These are phyloP conservation scores for Drosophila albomicans DNA, from an alignment of 1,140 invertebrate genomes.

Conservation along the genomic window DNA sequence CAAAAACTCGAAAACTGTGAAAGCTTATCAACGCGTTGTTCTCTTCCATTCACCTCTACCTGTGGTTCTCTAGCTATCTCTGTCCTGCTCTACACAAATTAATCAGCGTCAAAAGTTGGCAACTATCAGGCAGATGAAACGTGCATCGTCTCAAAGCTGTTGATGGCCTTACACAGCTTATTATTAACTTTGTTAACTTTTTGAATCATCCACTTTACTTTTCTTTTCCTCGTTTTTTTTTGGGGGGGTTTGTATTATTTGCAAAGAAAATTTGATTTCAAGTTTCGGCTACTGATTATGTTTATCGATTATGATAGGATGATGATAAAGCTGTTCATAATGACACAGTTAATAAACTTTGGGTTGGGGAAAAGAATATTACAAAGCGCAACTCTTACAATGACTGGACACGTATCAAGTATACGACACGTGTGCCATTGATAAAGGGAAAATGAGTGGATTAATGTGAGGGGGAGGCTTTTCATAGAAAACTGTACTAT, in stretches of 20 bases:
- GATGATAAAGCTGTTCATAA: slow-evolving; percentile 37
- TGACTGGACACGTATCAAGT: slow-evolving; percentile 12
- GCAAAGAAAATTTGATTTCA: slow-evolving; percentile 21
- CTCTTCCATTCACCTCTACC: neutral
- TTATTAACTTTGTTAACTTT: slow-evolving; percentile 47
- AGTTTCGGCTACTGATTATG: slow-evolving; percentile 24
- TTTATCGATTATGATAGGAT: slow-evolving; percentile 17
- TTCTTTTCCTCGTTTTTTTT: neutral
- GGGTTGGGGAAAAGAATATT: neutral
- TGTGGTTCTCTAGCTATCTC: neutral
- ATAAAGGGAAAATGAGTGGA: slow-evolving; percentile 3
- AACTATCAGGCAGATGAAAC: slow-evolving; percentile 40
- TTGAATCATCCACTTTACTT: neutral
- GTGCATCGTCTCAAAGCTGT: slow-evolving; percentile 21
- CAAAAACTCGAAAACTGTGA: slow-evolving; percentile 6
- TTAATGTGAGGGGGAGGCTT: neutral
- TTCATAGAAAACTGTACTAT: neutral
- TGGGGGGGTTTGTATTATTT: neutral
- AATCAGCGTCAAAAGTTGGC: slow-evolving; percentile 47
- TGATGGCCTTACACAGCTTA: slow-evolving; percentile 18
- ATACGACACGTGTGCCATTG: slow-evolving; percentile 26
- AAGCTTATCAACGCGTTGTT: slow-evolving; percentile 25
- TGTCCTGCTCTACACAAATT: slow-evolving; percentile 34
- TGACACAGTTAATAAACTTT: slow-evolving; percentile 22
- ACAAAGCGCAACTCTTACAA: slow-evolving; percentile 11